These are phyloP conservation scores for Pachyuromys duprasi DNA, from an alignment of 2,797 vertebrate genomes.

Conservation along the genomic window DNA sequence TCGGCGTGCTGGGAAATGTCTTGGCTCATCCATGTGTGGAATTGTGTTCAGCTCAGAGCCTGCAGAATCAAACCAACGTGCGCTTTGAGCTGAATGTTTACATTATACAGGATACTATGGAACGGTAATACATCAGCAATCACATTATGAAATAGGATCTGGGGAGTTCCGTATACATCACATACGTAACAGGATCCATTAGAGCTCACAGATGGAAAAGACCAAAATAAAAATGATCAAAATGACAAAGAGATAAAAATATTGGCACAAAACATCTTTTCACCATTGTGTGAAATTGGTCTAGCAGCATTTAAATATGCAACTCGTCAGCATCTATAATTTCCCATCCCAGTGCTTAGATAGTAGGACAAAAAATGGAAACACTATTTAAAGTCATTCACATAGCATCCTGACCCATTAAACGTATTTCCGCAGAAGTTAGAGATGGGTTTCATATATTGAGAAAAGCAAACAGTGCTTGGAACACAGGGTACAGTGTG, in stretches of 20 bases:
- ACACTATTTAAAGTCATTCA: conserved; percentile 20
- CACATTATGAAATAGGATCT: background rate
- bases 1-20: background rate
- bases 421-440: background rate
- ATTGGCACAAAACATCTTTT: conserved; percentile 29
- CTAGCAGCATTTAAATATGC: conserved; percentile 55
- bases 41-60: background rate
- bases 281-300: conserved; percentile 38
- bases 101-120: background rate
- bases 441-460: background rate
- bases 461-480: background rate
- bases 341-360: background rate
- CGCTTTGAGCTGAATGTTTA: background rate
- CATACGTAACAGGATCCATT: background rate
- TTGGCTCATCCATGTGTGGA: background rate
- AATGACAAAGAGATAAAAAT: conserved; percentile 50
- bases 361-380: conserved; percentile 5
- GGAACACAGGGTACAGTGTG: rapidly evolving
- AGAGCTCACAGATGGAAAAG: conserved; percentile 38
- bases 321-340: background rate
- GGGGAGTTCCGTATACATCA: background rate
- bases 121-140: background rate
- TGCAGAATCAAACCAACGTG: background rate
- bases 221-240: conserved; percentile 43
- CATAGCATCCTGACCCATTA: background rate